A percentile compares a stretch with the other conserved stretches of the same genome.
These are phyloP conservation scores for Pollenia amentaria DNA, from an alignment of 2,888 invertebrate genomes.

Conservation along the genomic window DNA sequence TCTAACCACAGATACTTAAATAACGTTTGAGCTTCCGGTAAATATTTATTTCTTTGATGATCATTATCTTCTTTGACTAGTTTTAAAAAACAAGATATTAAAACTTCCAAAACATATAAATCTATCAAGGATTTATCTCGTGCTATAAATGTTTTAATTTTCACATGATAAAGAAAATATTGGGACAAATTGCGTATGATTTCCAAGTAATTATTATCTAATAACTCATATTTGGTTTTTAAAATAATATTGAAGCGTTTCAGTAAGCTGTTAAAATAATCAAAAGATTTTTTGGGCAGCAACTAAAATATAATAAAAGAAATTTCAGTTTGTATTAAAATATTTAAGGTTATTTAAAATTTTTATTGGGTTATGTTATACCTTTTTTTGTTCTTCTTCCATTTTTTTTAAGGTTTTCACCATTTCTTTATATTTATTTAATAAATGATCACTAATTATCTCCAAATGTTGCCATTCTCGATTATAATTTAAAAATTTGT, in stretches of 20 bases:
- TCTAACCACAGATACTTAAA: slow-evolving; percentile 41
- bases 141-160: not conserved
- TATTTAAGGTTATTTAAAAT: not conserved
- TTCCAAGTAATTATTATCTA: slow-evolving; percentile 43
- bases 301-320: slow-evolving; percentile 44
- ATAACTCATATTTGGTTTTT: slow-evolving; percentile 61
- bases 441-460: slow-evolving; percentile 32
- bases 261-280: slow-evolving; percentile 38
- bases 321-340: not conserved
- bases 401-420: slow-evolving; percentile 49
- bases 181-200: slow-evolving; percentile 27
- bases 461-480: slow-evolving; percentile 69
- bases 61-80: not conserved
- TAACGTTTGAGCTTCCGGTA: slow-evolving; percentile 29
- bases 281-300: not conserved
- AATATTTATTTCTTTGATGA: not conserved
- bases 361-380: slow-evolving; percentile 1
- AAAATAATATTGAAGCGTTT: slow-evolving; percentile 70
- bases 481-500: slow-evolving; percentile 58
- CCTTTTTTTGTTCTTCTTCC: slow-evolving; percentile 32
- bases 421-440: slow-evolving; percentile 50
- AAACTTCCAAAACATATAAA: slow-evolving; percentile 73
- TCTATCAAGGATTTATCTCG: slow-evolving; percentile 57
- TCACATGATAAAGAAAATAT: slow-evolving; percentile 26
- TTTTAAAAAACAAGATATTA: slow-evolving; percentile 53